Percentiles rank a stretch among this genome's conserved stretches.
These are phyloP conservation scores for Dichetophora obliterata DNA, from an alignment of 2,888 invertebrate genomes.

Conservation along the genomic window DNA sequence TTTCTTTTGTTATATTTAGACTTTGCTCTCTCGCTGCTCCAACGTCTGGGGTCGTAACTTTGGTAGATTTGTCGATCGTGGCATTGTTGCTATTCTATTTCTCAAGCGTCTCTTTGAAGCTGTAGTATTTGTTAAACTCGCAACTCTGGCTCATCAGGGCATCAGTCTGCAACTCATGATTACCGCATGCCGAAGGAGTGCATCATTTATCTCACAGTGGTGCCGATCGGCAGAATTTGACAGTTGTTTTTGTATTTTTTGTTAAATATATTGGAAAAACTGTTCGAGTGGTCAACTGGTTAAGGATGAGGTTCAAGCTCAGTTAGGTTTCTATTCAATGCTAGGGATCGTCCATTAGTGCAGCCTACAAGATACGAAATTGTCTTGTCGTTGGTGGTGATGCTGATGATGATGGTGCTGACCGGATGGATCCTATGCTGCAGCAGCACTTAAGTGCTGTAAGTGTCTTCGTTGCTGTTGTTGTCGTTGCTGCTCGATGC, in stretches of 20 bases:
- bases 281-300: slow-evolving; percentile 28
- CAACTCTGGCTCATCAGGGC: background rate
- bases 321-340: background rate
- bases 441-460: background rate
- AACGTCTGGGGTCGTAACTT: background rate
- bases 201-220: slow-evolving; percentile 37
- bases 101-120: background rate
- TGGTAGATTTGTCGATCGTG: background rate
- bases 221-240: slow-evolving; percentile 35
- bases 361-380: background rate
- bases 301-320: slow-evolving; percentile 1
- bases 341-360: background rate
- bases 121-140: slow-evolving; percentile 15
- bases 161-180: background rate
- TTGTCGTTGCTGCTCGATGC: background rate
- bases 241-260: slow-evolving; percentile 16
- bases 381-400: background rate
- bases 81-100: slow-evolving; percentile 11
- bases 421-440: background rate
- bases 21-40: background rate
- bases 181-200: slow-evolving; percentile 3
- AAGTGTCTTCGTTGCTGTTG: slow-evolving; percentile 5
- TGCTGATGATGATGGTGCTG: background rate
- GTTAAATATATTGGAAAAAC: background rate
- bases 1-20: background rate